Percentiles rank a stretch among this genome's conserved stretches.
Evolutionary conservation across 2,888 invertebrate genomes (phyloP).

Genomic region (Cataglyphis altisquamis): DNA sequence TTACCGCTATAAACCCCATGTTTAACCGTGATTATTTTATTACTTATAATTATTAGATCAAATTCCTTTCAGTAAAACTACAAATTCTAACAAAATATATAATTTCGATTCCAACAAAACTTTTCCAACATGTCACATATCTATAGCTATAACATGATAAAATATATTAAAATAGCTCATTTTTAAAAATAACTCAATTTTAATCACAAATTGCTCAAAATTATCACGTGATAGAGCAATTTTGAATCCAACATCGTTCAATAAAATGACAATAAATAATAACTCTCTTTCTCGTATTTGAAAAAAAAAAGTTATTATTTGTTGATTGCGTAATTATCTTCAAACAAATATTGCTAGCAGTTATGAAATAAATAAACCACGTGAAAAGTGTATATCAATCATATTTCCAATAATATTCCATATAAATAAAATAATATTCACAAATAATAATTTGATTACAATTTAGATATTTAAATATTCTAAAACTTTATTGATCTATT

Average conservation of each 20-base stretch:
- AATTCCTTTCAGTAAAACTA: background rate
- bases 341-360: background rate
- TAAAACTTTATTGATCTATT: background rate
- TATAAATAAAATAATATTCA: background rate
- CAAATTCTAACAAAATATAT: background rate
- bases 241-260: background rate
- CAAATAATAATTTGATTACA: background rate
- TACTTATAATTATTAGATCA: background rate
- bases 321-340: background rate
- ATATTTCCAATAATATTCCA: background rate
- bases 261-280: background rate
- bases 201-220: background rate
- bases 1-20: background rate
- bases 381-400: background rate
- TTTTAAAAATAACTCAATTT: background rate
- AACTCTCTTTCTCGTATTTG: background rate
- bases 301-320: background rate
- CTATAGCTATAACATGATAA: background rate
- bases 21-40: background rate
- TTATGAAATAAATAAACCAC: background rate
- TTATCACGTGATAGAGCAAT: background rate
- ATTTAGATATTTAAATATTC: slow-evolving; percentile 2
- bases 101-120: background rate
- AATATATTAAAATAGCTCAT: background rate
- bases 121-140: background rate